Percentiles rank a stretch among this genome's conserved stretches.
Evolutionary conservation across 1,140 invertebrate species (phyloP).

Genomic region (Zaprionus kolodkinae): DNA sequence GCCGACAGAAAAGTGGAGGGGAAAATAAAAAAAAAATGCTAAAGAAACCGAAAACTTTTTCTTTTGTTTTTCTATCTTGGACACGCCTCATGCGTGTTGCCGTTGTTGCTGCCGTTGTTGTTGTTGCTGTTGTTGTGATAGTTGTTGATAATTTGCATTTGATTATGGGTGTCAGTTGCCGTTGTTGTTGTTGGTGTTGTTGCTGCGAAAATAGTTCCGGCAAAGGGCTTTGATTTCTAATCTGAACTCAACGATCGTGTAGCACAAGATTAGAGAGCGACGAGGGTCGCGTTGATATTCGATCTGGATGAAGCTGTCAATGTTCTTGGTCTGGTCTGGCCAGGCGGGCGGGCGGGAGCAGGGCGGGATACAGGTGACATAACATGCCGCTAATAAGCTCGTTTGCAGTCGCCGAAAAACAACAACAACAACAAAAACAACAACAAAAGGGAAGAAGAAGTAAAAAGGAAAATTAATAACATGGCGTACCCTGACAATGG

Average conservation of each 20-base stretch:
- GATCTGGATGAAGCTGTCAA: constrained; percentile 65
- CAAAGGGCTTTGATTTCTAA: constrained; percentile 74
- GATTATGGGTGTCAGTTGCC: constrained; percentile 62
- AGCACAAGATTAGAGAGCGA: constrained; percentile 59
- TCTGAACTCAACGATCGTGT: constrained; percentile 64
- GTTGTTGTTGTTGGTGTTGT: constrained; percentile 39
- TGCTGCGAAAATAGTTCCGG: constrained; percentile 75
- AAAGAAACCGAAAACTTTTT: constrained; percentile 68
- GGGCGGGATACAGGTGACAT: constrained; percentile 2
- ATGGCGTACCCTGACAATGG: constrained; percentile 32
- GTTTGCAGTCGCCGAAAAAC: constrained; percentile 43
- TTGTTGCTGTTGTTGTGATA: constrained; percentile 40
- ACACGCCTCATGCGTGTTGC: constrained; percentile 53
- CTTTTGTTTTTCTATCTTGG: constrained; percentile 56
- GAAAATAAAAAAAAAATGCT: constrained; percentile 17
- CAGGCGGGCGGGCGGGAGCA: too few species aligned
- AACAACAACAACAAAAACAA: constrained; percentile 4
- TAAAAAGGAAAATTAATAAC: constrained; percentile 66
- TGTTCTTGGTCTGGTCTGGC: constrained; percentile 38
- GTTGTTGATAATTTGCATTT: constrained; percentile 78
- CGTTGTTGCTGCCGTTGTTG: constrained; percentile 19
- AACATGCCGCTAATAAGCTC: constrained; percentile 74
- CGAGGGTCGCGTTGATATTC: constrained; percentile 70
- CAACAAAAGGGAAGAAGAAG: too few species aligned
- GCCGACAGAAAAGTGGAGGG: constrained; percentile 10